phyloP scores from a whole-genome alignment of 2,113 vertebrate genomes.

The Ochotona curzoniae region DNA sequence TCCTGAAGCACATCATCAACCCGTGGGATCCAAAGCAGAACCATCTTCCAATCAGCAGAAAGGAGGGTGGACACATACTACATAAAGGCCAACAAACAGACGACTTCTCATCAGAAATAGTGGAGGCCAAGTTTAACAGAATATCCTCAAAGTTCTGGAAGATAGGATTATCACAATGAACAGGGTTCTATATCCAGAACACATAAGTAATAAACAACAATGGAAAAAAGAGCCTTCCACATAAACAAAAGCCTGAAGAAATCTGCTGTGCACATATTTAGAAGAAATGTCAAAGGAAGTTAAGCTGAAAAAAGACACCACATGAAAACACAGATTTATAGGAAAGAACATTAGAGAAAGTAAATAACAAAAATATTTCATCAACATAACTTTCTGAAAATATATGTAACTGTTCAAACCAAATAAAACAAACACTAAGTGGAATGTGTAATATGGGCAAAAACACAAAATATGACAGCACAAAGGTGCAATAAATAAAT shows the following conservation, averaged over 20 bases:
- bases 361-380: constrained; percentile 31
- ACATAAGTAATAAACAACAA: background rate
- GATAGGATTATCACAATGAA: background rate
- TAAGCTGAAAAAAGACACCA: background rate
- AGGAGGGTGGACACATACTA: background rate
- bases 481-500: background rate
- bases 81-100: background rate
- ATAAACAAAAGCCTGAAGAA: constrained; percentile 31
- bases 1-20: background rate
- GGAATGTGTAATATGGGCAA: background rate
- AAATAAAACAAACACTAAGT: constrained; percentile 33
- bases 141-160: constrained; percentile 24
- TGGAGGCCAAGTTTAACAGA: background rate
- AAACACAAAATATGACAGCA: background rate
- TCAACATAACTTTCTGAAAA: constrained; percentile 31
- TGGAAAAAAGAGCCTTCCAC: background rate
- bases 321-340: constrained; percentile 5
- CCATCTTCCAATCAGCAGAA: background rate
- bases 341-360: constrained; percentile 2
- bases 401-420: background rate
- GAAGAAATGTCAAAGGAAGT: background rate
- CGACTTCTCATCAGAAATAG: constrained; percentile 5
- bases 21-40: background rate
- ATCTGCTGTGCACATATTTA: background rate
- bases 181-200: background rate